Evolutionary conservation across 1,140 invertebrate genomes (phyloP).

Genomic region (Neodiprion lecontei): DNA sequence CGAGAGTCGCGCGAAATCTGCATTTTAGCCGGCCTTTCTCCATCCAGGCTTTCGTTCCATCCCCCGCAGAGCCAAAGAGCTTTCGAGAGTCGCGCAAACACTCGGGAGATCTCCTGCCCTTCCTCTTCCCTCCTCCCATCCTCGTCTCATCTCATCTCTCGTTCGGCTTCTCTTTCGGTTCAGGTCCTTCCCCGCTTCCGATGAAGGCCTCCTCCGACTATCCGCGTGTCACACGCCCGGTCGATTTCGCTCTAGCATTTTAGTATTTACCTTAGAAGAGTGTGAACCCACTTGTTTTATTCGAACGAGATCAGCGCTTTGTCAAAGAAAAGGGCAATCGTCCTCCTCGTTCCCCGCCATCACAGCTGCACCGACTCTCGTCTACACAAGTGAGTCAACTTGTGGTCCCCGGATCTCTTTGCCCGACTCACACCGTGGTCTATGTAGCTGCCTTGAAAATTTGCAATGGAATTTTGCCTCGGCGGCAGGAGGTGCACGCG

Average conservation of each 20-base stretch:
- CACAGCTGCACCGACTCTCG: no score
- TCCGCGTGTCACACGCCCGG: constrained; percentile 47
- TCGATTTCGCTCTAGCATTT: constrained; percentile 44
- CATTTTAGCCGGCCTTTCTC: constrained; percentile 56
- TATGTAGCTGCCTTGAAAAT: no score
- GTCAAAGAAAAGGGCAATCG: neutral
- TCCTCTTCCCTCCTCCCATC: constrained; percentile 11
- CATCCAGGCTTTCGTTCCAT: constrained; percentile 38
- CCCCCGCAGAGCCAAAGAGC: constrained; percentile 43
- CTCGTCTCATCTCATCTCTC: no score
- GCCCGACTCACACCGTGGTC: no score
- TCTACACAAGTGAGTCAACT: no score
- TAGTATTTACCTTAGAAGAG: constrained; percentile 54
- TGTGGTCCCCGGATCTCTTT: no score
- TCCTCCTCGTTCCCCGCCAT: no score
- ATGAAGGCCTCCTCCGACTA: neutral
- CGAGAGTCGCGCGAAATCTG: constrained; percentile 56
- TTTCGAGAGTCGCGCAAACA: constrained; percentile 61
- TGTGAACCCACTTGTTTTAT: constrained; percentile 25
- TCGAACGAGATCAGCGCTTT: neutral
- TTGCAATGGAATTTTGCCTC: neutral
- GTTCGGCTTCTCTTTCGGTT: no score
- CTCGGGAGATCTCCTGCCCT: constrained; percentile 32
- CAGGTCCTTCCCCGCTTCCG: neutral
- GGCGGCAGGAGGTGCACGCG: neutral